Base-by-base conservation (phyloP, 2,113 vertebrate genomes). In the Perognathus longimembris region DNA sequence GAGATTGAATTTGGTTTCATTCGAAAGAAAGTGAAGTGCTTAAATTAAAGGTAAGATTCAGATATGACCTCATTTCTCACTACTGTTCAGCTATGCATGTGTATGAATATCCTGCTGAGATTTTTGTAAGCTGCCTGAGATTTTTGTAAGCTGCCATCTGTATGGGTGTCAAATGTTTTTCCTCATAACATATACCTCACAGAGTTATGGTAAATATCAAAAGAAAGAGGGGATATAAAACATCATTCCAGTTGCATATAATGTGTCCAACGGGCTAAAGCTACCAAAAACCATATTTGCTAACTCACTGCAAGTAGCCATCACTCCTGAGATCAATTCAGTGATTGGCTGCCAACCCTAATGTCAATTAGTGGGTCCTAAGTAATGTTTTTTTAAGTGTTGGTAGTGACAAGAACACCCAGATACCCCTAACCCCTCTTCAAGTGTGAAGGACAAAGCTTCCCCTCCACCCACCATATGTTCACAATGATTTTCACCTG, bases 401-500 rank as follows among this genome's bases (percentile, higher is more conserved):
- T 11, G 24, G 59, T 70, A n/a, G 32, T 7, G 32, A 4, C 15
- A 14, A 54, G 22, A 1, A 34, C 38, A 82, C 7, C 34, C 9
- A 40, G 59, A 1, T 28, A 34, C 1, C 12, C 8, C 22, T 78
- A 21, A 34, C 1, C 12, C 8, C 22, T 78, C 18, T 28, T 34
- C 26, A 66, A 84, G 15, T 80, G 22, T 28, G 42, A 82, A 86
- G 34, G 38, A 14, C 26, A 85, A 6, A 69, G 28, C 20, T 40
- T 80, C 76, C 74, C 12, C 3, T 84, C 9, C n/a, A 70, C 11
- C 3, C 79, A 9, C 42, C 85, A 57, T 2, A 61, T 32, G 70
- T 77, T 38, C 14, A 81, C 59, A 87, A 80, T 38, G 24, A 36
- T 78, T 59, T 78, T 88, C 36, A 91, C 82, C 38, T 75, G 12